Base-by-base conservation (phyloP, 2,888 invertebrate genomes). In the Apocheima hispidaria region DNA sequence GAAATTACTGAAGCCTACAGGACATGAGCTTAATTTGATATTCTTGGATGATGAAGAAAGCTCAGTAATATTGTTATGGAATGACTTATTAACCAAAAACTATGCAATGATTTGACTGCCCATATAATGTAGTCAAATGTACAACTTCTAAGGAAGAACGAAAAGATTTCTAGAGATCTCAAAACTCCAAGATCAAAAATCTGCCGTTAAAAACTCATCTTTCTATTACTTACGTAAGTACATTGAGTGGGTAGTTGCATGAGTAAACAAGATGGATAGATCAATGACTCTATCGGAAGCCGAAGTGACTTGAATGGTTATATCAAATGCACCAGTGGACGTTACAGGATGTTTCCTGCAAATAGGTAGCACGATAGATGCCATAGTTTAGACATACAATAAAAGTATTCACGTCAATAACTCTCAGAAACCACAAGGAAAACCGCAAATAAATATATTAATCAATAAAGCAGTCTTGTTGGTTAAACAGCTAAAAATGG, bases 181-280 rank as follows among this genome's bases (percentile, higher is more conserved):
- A n/a, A n/a, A n/a, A n/a, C n/a, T n/a, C n/a, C n/a, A n/a, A n/a
- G n/a, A n/a, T n/a, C n/a, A n/a, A n/a, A n/a, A n/a, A n/a, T n/a
- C n/a, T n/a, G n/a, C n/a, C n/a, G n/a, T n/a, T n/a, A 14, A 33
- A 33, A 33, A n/a, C 4, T n/a, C n/a, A 33, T 10, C 6, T 16
- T 2, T 7, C 1, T 9, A 20, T 10, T 38, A 10, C 18, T 35
- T 14, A 23, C 16, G 0, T 26, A 12, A 23, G 6, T n/a, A 16
- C 16, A 9, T n/a, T 44, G 9, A 14, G 14, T 18, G 1, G 4
- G 9, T 16, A 44, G 16, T n/a, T n/a, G n/a, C n/a, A 44, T 44
- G 16, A 44, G 14, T 44, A 44, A 44, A 44, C 20, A 48, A 48
- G 49, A 33, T 23, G 36, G 49, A 35, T 23, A 49, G 49, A 35